These are phyloP conservation scores for Euglossa dilemma DNA, from an alignment of 1,140 invertebrate species.

Conservation along the genomic window DNA sequence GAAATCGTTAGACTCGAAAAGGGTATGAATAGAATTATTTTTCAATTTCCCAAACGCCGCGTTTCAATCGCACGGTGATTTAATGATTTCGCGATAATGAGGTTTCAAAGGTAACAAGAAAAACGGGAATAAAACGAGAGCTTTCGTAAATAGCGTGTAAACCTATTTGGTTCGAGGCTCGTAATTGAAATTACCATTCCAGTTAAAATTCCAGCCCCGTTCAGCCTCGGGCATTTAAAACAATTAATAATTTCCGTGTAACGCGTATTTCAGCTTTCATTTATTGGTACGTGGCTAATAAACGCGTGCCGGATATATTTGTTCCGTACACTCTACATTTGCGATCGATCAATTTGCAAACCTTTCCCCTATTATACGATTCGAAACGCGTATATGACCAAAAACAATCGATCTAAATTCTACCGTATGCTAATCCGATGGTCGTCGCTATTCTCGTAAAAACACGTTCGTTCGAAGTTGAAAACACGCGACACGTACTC, in stretches of 20 bases:
- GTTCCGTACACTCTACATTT: neutral
- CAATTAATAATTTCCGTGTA: neutral
- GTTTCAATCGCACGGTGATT: neutral
- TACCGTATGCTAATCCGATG: too few species aligned
- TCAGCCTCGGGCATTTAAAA: neutral
- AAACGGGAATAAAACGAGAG: too few species aligned
- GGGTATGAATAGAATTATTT: neutral
- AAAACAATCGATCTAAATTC: too few species aligned
- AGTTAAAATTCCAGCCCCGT: neutral
- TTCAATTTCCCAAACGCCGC: neutral
- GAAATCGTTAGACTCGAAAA: too few species aligned
- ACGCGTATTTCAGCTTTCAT: neutral
- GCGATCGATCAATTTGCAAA: neutral
- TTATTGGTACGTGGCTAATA: neutral
- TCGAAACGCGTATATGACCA: too few species aligned
- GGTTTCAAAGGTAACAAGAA: neutral
- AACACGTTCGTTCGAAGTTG: too few species aligned
- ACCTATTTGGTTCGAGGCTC: neutral
- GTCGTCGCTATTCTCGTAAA: too few species aligned
- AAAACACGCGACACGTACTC: too few species aligned
- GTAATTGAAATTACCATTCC: constrained; percentile 3
- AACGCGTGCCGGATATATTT: neutral
- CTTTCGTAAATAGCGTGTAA: neutral
- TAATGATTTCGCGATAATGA: neutral
- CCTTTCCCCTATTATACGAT: neutral